A percentile compares a stretch with the other conserved stretches of the same genome.
These are phyloP conservation scores for Drosophila subpulchrella DNA, from an alignment of 1,140 invertebrate genomes.

Conservation along the genomic window DNA sequence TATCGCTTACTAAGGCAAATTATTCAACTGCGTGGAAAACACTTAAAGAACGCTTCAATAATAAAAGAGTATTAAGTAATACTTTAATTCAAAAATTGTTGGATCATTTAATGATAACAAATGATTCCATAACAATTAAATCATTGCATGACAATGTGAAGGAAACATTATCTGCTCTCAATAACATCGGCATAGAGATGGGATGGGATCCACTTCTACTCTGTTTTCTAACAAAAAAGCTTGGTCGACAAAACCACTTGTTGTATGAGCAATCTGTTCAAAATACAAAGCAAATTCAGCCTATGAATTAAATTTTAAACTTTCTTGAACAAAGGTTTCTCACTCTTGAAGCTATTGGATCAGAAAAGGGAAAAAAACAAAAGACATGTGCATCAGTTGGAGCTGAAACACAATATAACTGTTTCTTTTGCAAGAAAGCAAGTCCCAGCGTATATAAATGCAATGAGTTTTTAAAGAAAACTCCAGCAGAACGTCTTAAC, in stretches of 20 bases:
- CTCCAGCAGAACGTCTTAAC: not conserved
- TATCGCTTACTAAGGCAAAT: not conserved
- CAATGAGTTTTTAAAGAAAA: not conserved
- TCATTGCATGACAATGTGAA: no score
- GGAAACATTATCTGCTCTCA: no score
- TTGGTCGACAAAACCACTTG: not conserved
- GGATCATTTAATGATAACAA: not conserved
- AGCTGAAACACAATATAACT: not conserved
- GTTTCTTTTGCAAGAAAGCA: not conserved
- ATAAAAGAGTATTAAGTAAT: not conserved
- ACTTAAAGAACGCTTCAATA: not conserved
- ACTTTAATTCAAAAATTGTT: no score
- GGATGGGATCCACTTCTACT: not conserved
- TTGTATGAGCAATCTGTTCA: not conserved
- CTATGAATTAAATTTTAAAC: not conserved
- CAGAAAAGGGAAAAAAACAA: no score
- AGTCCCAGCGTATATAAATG: slow-evolving; percentile 1
- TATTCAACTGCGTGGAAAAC: not conserved
- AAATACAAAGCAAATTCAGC: not conserved
- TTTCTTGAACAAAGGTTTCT: not conserved
- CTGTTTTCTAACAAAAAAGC: not conserved
- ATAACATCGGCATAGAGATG: not conserved
- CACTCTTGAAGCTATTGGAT: no score
- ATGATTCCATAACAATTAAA: not conserved
- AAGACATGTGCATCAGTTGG: no score